Conservation (phyloP, 2,888 invertebrate genomes). For the Apotomis turbidana region DNA sequence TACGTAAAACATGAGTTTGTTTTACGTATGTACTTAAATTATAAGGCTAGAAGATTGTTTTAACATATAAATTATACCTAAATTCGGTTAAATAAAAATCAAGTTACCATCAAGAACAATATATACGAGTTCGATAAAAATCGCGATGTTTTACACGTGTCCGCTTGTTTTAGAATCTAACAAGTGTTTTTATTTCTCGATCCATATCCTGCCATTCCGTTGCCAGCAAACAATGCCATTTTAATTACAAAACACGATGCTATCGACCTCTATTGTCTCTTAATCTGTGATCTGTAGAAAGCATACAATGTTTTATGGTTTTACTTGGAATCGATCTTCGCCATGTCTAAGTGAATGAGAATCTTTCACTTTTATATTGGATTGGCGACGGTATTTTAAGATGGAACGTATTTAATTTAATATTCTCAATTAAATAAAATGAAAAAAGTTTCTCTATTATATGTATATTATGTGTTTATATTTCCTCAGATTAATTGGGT, state of each 20-base stretch:
- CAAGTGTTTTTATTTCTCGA: conserved; percentile 25
- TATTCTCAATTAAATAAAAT: not conserved
- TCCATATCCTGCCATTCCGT: conserved; percentile 29
- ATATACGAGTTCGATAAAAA: not conserved
- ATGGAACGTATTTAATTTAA: conserved; percentile 9
- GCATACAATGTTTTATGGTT: conserved; percentile 39
- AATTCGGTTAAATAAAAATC: not conserved
- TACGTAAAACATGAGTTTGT: not conserved
- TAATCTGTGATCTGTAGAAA: conserved; percentile 40
- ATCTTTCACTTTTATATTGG: conserved; percentile 39
- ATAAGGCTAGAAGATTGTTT: too few relatives aligned
- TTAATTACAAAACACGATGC: conserved; percentile 31
- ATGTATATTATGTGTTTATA: too few relatives aligned
- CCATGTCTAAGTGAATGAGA: conserved; percentile 32
- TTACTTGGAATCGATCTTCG: conserved; percentile 38
- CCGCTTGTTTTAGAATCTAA: conserved; percentile 12
- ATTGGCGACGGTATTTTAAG: conserved; percentile 21
- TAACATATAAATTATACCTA: too few relatives aligned
- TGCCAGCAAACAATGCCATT: conserved; percentile 28
- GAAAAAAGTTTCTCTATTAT: too few relatives aligned
- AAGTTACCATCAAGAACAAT: not conserved
- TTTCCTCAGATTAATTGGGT: not conserved
- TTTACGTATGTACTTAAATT: not conserved
- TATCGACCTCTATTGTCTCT: conserved; percentile 40
- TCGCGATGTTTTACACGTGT: not conserved